Percentiles rank a stretch among this genome's conserved stretches.
phyloP scores from a whole-genome alignment of 2,888 invertebrate species.

The Cataglyphis livida region DNA sequence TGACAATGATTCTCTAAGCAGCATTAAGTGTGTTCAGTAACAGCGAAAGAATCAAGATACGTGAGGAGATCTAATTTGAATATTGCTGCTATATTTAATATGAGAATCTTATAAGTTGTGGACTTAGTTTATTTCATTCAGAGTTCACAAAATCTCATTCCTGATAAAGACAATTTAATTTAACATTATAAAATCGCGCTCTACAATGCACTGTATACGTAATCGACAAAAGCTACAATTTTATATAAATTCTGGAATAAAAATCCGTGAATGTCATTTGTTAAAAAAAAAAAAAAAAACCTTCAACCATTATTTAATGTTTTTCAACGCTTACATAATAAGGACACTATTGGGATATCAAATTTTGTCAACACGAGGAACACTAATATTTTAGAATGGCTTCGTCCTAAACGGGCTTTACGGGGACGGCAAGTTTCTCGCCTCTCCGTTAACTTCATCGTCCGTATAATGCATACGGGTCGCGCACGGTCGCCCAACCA shows the following conservation, averaged over 20 bases:
- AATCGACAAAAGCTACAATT: no score
- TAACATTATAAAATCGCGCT: constrained; percentile 10
- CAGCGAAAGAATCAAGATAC: neutral
- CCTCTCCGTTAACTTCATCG: constrained; percentile 50
- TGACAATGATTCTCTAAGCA: constrained; percentile 1
- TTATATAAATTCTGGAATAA: neutral
- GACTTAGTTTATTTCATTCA: neutral
- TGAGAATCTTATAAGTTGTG: no score
- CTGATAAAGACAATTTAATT: neutral
- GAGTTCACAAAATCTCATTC: neutral
- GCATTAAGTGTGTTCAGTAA: neutral
- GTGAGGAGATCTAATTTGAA: neutral
- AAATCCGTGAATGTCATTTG: neutral
- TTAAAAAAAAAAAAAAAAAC: neutral
- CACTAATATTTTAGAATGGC: constrained; percentile 13
- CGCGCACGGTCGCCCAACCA: constrained; percentile 25
- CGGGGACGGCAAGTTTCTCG: constrained; percentile 44
- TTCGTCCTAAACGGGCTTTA: constrained; percentile 45
- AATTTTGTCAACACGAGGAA: neutral
- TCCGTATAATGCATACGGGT: constrained; percentile 51
- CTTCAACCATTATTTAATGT: neutral
- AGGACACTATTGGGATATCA: neutral
- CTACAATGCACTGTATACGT: neutral
- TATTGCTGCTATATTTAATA: neutral
- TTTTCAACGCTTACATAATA: neutral